Percentiles rank a stretch among this genome's conserved stretches.
Evolutionary conservation across 2,888 invertebrate species (phyloP).

Genomic region (Clostera curtula): DNA sequence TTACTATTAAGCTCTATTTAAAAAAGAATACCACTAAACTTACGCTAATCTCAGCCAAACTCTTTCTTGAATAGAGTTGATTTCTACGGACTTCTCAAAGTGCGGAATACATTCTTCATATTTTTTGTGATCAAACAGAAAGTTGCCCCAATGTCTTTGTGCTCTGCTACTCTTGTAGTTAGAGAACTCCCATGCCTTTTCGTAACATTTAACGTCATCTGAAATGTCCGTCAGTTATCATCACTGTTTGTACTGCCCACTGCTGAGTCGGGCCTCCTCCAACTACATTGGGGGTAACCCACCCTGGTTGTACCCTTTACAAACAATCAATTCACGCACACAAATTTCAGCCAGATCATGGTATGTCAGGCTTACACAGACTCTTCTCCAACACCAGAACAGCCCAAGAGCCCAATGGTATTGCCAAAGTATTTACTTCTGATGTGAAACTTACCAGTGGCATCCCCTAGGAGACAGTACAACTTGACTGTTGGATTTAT

Average conservation of each 20-base stretch:
- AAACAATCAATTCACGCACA: no score
- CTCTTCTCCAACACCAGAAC: no score
- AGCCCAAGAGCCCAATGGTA: not conserved
- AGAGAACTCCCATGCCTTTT: conserved; percentile 94
- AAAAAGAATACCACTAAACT: no score
- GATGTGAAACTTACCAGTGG: conserved; percentile 56
- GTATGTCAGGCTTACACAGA: not conserved
- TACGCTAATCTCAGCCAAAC: conserved; percentile 89
- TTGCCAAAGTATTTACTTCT: not conserved
- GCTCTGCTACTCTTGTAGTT: conserved; percentile 86
- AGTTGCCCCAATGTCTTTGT: conserved; percentile 91
- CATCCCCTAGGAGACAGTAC: conserved; percentile 94
- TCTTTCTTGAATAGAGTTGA: conserved; percentile 91
- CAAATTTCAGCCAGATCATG: no score
- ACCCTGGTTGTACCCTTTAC: no score
- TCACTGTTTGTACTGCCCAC: no score
- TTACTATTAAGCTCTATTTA: no score
- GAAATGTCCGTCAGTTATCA: no score
- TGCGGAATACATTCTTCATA: conserved; percentile 87
- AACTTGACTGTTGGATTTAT: conserved; percentile 88
- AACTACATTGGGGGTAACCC: no score
- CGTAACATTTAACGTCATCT: conserved; percentile 85
- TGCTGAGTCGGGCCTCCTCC: no score
- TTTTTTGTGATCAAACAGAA: conserved; percentile 82
- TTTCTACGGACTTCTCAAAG: conserved; percentile 86